Evolutionary conservation across 1,140 invertebrate genomes (phyloP).

Genomic region (Augochlora pura): DNA sequence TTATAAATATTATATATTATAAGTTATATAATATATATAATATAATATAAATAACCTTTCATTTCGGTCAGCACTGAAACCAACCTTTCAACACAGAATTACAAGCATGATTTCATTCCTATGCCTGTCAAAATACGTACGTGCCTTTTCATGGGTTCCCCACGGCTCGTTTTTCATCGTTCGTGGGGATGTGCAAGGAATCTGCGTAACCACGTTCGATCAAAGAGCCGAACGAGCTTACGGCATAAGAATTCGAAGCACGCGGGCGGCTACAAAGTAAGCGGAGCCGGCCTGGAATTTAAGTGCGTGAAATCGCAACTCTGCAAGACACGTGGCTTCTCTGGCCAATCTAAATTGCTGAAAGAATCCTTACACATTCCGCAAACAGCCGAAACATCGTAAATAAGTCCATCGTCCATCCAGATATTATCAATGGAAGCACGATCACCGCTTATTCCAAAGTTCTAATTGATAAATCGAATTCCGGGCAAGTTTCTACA

Average conservation of each 20-base stretch:
- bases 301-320: not conserved
- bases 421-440: not conserved
- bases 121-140: too few relatives aligned
- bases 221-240: not conserved
- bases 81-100: too few relatives aligned
- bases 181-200: not conserved
- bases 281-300: not conserved
- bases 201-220: not conserved
- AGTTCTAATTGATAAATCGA: slow-evolving; percentile 46
- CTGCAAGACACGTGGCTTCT: too few relatives aligned
- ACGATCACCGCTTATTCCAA: slow-evolving; percentile 21
- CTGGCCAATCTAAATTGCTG: not conserved
- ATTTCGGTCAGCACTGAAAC: too few relatives aligned
- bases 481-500: slow-evolving; percentile 20
- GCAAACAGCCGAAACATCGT: not conserved
- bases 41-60: too few relatives aligned
- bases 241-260: not conserved
- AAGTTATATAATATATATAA: too few relatives aligned
- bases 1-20: too few relatives aligned
- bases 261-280: not conserved
- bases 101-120: too few relatives aligned
- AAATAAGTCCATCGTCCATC: too few relatives aligned
- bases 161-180: not conserved
- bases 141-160: too few relatives aligned
- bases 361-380: not conserved